Conservation (phyloP, 2,797 vertebrate genomes). For the Mycteria americana region DNA sequence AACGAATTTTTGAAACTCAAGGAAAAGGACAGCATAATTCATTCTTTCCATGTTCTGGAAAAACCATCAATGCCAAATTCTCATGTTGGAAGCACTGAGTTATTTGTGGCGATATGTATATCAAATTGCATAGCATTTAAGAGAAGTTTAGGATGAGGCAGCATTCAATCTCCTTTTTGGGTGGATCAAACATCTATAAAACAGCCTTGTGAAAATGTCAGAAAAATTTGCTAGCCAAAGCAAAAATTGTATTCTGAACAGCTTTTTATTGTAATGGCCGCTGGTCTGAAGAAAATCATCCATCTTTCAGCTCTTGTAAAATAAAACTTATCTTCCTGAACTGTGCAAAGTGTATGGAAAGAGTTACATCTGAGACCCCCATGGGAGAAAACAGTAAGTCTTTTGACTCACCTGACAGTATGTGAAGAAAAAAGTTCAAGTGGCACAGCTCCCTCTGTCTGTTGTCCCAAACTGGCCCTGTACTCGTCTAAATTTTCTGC, state of each 20-base stretch:
- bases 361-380: background rate
- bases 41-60: background rate
- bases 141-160: background rate
- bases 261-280: background rate
- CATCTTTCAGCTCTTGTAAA: background rate
- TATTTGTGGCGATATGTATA: background rate
- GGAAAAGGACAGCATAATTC: background rate
- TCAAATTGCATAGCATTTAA: background rate
- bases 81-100: background rate
- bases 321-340: background rate
- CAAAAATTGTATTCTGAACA: background rate
- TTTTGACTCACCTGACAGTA: conserved; percentile 66
- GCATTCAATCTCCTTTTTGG: background rate
- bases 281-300: background rate
- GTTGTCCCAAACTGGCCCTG: conserved; percentile 77
- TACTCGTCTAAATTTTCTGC: conserved; percentile 92
- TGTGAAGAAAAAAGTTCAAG: conserved; percentile 68
- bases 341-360: background rate
- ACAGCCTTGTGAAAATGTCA: background rate
- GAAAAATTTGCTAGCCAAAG: background rate
- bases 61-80: background rate
- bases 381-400: background rate
- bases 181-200: background rate
- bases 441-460: conserved; percentile 69
- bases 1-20: background rate